Base-by-base conservation (phyloP, 2,797 vertebrate species). In the Parauchenoglanis punctatus region DNA sequence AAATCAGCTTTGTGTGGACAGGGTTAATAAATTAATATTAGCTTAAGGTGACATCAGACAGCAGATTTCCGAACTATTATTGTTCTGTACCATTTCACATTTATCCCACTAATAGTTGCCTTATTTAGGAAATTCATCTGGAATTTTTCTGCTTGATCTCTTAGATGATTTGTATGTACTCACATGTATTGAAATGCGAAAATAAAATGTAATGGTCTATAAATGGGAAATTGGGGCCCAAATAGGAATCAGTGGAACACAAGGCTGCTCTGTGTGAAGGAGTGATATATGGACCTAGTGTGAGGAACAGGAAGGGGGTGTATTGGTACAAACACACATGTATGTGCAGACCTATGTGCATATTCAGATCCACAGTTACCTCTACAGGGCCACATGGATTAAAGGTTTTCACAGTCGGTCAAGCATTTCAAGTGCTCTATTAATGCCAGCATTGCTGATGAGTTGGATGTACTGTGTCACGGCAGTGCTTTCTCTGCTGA, bases 261-360 rank as follows among this genome's bases (percentile, higher is more conserved):
- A 89, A 75, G 76, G 86, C 81, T 76, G 88, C 87, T 91, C 88
- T 89, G 85, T 89, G 87, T 90, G 81, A 90, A 88, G 83, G 81
- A 87, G 87, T 89, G 89, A 91, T 87, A 87, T 89, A 90, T 87
- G 83, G 89, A 81, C 81, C 75, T 76, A 80, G 67, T 89, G 87
- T 85, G 54, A 28, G 81, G 75, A 77, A 85, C 89, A 89, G 87
- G 89, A 90, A 84, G 54, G 63, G 87, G 40, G 78, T 84, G 85
- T 75, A 86, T 4, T 77, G 46, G 80, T 77, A 88, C 49, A 85
- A 86, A 89, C 81, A 77, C 85, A 83, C 65, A 84, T 80, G 75
- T 78, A 78, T 54, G 20, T 85, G 40, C 73, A 76, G 63, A 61
- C 54, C 65, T 76, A 35, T 40, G 40, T 40, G 40, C 40, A 40